Percentiles rank a stretch among this genome's conserved stretches.
phyloP scores from a whole-genome alignment of 2,797 vertebrate species.

The Sebastiscus albofasciatus region DNA sequence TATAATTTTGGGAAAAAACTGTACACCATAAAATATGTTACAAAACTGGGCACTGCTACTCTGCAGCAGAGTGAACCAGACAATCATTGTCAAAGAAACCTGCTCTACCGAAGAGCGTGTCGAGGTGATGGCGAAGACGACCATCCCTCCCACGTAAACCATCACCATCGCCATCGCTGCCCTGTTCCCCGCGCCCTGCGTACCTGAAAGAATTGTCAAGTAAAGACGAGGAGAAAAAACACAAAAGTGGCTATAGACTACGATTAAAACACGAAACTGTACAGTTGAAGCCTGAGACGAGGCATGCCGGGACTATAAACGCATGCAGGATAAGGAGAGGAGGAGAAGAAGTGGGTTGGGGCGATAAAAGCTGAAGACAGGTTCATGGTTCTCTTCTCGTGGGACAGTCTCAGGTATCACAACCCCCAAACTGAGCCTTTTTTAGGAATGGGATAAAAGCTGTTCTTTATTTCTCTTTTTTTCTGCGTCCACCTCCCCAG shows the following conservation, averaged over 20 bases:
- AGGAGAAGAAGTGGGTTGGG: background rate
- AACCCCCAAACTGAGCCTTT: constrained; percentile 12
- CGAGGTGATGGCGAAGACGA: constrained; percentile 5
- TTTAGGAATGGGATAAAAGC: constrained; percentile 23
- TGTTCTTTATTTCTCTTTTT: constrained; percentile 7
- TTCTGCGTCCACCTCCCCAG: constrained; percentile 7
- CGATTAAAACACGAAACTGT: constrained; percentile 59
- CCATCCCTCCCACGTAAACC: constrained; percentile 6
- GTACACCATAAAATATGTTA: constrained; percentile 58
- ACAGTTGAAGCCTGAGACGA: constrained; percentile 76
- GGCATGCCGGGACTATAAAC: constrained; percentile 76
- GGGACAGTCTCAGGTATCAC: constrained; percentile 17
- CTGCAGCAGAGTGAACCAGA: constrained; percentile 46
- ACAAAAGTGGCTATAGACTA: constrained; percentile 56
- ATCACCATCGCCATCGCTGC: background rate
- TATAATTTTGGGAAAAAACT: constrained; percentile 48
- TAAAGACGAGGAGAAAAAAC: constrained; percentile 50
- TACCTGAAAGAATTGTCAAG: constrained; percentile 64
- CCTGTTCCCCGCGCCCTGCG: background rate
- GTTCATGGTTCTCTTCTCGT: constrained; percentile 22
- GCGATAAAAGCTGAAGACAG: background rate
- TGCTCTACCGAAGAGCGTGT: constrained; percentile 21
- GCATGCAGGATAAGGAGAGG: constrained; percentile 65
- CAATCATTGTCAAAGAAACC: constrained; percentile 55
- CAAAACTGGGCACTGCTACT: constrained; percentile 55